A percentile compares a stretch with the other conserved stretches of the same genome.
phyloP scores from a whole-genome alignment of 2,113 vertebrate genomes.

The Hipposideros armiger region DNA sequence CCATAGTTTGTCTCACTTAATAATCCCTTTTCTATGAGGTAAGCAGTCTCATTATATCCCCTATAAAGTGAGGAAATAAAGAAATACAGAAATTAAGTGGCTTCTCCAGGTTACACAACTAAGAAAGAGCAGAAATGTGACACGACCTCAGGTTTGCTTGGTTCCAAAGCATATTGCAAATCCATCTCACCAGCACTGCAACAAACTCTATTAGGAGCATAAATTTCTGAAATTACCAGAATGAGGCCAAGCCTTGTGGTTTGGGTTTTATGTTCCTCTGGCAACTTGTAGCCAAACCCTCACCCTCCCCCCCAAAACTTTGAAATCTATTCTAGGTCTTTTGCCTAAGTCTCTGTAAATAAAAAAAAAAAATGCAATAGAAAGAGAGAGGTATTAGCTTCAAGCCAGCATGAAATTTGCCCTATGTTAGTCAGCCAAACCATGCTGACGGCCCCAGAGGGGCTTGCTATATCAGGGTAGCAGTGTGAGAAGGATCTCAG shows the following conservation, averaged over 20 bases:
- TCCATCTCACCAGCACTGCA: neutral
- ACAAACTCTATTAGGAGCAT: neutral
- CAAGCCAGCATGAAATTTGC: conserved; percentile 79
- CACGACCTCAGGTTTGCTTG: neutral
- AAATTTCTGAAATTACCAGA: conserved; percentile 54
- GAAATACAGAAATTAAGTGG: neutral
- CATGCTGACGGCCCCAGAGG: neutral
- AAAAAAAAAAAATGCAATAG: conserved; percentile 64
- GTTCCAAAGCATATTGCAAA: neutral
- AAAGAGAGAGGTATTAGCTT: conserved; percentile 73
- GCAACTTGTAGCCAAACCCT: conserved; percentile 59
- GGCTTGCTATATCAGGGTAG: neutral
- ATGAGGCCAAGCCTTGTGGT: conserved; percentile 31
- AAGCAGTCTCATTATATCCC: neutral
- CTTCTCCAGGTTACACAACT: neutral
- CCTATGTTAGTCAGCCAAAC: conserved; percentile 67
- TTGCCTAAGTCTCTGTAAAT: conserved; percentile 65
- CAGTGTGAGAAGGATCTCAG: neutral
- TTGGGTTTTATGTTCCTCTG: conserved; percentile 63
- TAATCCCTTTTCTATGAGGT: neutral
- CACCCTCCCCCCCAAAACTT: neutral
- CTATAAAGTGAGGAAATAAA: conserved; percentile 3
- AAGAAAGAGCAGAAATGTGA: conserved; percentile 18
- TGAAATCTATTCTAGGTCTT: conserved; percentile 64
- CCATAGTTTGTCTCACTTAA: neutral